These are phyloP conservation scores for Drosophila busckii DNA, from an alignment of 1,140 invertebrate genomes.

Conservation along the genomic window DNA sequence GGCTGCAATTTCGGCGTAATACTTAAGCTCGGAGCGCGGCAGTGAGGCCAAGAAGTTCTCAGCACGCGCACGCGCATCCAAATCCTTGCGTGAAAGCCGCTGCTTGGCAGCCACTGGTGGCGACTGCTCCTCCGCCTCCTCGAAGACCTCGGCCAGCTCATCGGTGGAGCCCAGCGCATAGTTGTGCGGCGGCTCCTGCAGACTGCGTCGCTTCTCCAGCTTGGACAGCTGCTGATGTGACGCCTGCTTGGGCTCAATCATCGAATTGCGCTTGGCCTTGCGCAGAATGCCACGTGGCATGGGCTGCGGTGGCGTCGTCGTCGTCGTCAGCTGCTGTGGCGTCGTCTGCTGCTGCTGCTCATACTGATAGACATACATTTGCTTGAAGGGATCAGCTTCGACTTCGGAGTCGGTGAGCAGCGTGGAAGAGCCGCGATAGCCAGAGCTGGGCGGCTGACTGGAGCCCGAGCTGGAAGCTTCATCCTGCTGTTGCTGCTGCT, in stretches of 20 bases:
- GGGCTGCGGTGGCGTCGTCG: slow-evolving; percentile 80
- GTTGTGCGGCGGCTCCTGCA: slow-evolving; percentile 86
- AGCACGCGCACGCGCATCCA: slow-evolving; percentile 67
- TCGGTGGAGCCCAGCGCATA: slow-evolving; percentile 81
- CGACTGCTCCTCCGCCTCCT: slow-evolving; percentile 80
- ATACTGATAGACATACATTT: slow-evolving; percentile 89
- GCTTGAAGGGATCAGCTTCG: slow-evolving; percentile 78
- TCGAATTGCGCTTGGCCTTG: slow-evolving; percentile 85
- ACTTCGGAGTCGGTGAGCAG: slow-evolving; percentile 88
- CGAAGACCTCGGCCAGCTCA: slow-evolving; percentile 81
- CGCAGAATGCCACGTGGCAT: slow-evolving; percentile 78
- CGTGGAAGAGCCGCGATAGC: slow-evolving; percentile 91
- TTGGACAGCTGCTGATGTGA: slow-evolving; percentile 80
- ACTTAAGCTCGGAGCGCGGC: slow-evolving; percentile 76
- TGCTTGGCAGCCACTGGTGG: slow-evolving; percentile 69
- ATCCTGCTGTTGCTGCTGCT: slow-evolving; percentile 58
- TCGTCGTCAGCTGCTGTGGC: slow-evolving; percentile 36
- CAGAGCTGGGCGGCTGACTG: slow-evolving; percentile 89
- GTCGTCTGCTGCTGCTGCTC: slow-evolving; percentile 82
- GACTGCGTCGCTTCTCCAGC: slow-evolving; percentile 84
- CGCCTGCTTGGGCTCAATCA: slow-evolving; percentile 86
- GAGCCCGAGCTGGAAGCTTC: slow-evolving; percentile 84
- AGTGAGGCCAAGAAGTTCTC: slow-evolving; percentile 71
- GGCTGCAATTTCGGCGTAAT: slow-evolving; percentile 82
- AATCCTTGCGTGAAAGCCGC: slow-evolving; percentile 80